Percentiles rank a stretch among this genome's conserved stretches.
Evolutionary conservation across 2,797 vertebrate species (phyloP).

Genomic region (Phrynocephalus forsythii): DNA sequence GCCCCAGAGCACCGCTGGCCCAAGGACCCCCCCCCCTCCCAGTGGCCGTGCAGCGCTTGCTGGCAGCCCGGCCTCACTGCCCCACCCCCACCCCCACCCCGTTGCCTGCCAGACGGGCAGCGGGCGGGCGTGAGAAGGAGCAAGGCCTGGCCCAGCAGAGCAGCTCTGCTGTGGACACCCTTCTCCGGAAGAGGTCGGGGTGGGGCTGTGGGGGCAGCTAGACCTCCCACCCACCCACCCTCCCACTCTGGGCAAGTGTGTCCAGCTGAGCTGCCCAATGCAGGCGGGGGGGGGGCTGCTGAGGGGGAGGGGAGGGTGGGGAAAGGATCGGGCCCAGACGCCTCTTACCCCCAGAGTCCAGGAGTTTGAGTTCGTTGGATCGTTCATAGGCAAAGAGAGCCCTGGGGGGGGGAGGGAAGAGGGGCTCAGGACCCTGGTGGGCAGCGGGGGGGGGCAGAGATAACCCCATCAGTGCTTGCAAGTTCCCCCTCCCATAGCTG

Average conservation of each 20-base stretch:
- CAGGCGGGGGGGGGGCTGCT: too few relatives aligned
- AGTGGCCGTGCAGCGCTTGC: too few relatives aligned
- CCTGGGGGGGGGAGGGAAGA: constrained; percentile 18
- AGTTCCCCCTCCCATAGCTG: not conserved
- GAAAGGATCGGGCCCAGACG: too few relatives aligned
- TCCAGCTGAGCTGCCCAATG: too few relatives aligned
- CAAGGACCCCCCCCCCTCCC: too few relatives aligned
- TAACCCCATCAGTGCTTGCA: too few relatives aligned
- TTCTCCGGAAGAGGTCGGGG: not conserved
- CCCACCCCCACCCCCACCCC: too few relatives aligned
- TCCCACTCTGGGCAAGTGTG: not conserved
- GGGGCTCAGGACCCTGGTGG: too few relatives aligned
- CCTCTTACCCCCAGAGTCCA: constrained; percentile 67
- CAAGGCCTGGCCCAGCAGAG: not conserved
- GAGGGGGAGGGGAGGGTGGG: not conserved
- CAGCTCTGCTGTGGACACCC: not conserved
- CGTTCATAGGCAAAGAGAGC: constrained; percentile 67
- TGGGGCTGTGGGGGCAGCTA: too few relatives aligned
- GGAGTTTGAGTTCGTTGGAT: constrained; percentile 58
- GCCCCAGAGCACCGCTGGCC: not conserved
- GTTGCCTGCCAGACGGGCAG: too few relatives aligned
- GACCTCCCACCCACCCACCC: not conserved
- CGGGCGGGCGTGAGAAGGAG: not conserved
- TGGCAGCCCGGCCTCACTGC: not conserved
- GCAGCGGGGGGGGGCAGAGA: rapidly evolving